Conservation (phyloP, 2,888 invertebrate genomes). For the Drosophila gaucha region DNA sequence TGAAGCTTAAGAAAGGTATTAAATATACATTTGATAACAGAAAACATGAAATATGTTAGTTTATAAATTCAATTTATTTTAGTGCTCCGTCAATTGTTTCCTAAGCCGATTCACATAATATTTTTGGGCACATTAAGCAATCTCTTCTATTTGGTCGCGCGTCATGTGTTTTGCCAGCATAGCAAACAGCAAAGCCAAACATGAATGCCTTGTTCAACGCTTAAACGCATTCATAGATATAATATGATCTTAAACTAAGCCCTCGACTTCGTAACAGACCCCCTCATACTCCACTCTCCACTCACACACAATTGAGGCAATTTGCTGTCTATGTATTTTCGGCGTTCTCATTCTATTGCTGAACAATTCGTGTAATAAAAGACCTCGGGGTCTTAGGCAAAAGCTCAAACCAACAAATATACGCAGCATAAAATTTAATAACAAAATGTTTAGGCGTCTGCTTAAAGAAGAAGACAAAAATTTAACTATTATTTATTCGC, state of each 20-base stretch:
- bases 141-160: constrained; percentile 25
- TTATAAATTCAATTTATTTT: constrained; percentile 7
- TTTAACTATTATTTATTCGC: constrained; percentile 78
- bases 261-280: constrained; percentile 40
- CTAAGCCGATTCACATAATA: constrained; percentile 21
- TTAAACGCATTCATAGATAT: constrained; percentile 27
- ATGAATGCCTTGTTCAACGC: constrained; percentile 30
- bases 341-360: constrained; percentile 15
- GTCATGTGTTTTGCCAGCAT: constrained; percentile 24
- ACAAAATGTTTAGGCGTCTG: constrained; percentile 67
- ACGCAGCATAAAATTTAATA: constrained; percentile 76
- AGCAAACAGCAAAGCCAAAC: not conserved
- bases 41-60: not conserved
- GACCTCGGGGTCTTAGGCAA: constrained; percentile 32
- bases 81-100: constrained; percentile 15
- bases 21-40: not conserved
- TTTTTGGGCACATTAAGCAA: constrained; percentile 29
- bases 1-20: not conserved
- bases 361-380: constrained; percentile 49
- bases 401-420: constrained; percentile 47
- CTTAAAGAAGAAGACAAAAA: constrained; percentile 42
- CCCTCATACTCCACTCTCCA: not conserved
- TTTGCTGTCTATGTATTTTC: constrained; percentile 47
- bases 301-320: constrained; percentile 64
- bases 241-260: constrained; percentile 56